These are phyloP conservation scores for Dromas ardeola DNA, from an alignment of 2,113 vertebrate species.

Conservation along the genomic window DNA sequence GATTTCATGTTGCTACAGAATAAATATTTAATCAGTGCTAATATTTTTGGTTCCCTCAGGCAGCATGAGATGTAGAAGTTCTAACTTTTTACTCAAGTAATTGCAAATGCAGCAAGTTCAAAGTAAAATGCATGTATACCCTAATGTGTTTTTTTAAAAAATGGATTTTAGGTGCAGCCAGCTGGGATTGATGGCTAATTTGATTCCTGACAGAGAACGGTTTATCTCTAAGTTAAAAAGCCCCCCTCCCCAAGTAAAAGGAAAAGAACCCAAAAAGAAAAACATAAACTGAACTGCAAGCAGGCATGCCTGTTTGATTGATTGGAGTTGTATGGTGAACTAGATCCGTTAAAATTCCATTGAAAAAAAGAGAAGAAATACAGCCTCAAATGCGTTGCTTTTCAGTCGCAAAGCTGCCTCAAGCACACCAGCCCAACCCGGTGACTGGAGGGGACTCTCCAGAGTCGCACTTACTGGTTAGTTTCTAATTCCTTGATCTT, in stretches of 20 bases:
- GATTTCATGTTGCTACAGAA: conserved; percentile 28
- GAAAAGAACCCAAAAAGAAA: not conserved
- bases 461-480: not conserved
- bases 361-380: not conserved
- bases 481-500: not conserved
- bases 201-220: not conserved
- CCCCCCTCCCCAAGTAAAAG: not conserved
- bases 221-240: not conserved
- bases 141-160: not conserved
- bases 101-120: not conserved
- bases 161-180: not conserved
- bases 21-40: not conserved
- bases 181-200: not conserved
- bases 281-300: not conserved
- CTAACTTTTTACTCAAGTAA: conserved; percentile 21
- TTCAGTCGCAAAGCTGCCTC: not conserved
- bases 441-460: not conserved
- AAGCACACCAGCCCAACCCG: not conserved
- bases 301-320: not conserved
- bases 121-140: not conserved
- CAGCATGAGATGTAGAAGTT: not conserved
- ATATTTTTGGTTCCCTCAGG: conserved; percentile 22
- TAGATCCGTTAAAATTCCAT: not conserved
- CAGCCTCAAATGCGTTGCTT: not conserved
- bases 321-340: not conserved